Percentiles rank a stretch among this genome's conserved stretches.
Conservation (phyloP, 2,113 vertebrate genomes). For the Pseudopodoces humilis region DNA sequence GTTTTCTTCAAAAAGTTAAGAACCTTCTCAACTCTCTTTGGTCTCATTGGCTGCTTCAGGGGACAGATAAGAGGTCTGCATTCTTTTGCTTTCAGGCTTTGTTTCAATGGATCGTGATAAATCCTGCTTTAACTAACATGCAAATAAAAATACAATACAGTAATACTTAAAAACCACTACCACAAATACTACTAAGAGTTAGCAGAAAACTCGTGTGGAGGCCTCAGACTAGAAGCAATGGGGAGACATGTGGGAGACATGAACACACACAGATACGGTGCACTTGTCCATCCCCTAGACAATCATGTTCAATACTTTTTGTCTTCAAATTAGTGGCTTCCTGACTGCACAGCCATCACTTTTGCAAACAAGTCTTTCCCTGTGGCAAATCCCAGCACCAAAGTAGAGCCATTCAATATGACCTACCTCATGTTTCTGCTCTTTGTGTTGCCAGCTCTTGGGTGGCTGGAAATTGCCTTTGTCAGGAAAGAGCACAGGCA, state of each 20-base stretch:
- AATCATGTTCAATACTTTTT: background rate
- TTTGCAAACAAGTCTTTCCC: background rate
- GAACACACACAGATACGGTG: accelerated
- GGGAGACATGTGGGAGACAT: background rate
- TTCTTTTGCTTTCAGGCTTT: background rate
- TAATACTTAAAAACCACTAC: background rate
- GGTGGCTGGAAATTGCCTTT: background rate
- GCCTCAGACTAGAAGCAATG: background rate
- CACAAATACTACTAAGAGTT: background rate
- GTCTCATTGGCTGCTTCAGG: background rate
- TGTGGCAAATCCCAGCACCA: background rate
- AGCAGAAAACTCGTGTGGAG: background rate
- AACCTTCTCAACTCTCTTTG: background rate
- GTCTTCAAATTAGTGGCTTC: background rate
- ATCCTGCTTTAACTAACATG: background rate
- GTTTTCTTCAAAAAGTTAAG: background rate
- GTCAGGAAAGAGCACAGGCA: background rate
- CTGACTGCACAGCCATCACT: background rate
- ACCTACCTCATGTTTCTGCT: background rate
- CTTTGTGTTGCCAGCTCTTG: background rate
- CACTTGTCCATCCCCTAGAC: background rate
- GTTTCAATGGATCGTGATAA: background rate
- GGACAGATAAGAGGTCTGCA: background rate
- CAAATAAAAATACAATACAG: background rate
- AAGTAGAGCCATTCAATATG: background rate